phyloP scores from a whole-genome alignment of 1,140 invertebrate genomes.

The Musca vetustissima region DNA sequence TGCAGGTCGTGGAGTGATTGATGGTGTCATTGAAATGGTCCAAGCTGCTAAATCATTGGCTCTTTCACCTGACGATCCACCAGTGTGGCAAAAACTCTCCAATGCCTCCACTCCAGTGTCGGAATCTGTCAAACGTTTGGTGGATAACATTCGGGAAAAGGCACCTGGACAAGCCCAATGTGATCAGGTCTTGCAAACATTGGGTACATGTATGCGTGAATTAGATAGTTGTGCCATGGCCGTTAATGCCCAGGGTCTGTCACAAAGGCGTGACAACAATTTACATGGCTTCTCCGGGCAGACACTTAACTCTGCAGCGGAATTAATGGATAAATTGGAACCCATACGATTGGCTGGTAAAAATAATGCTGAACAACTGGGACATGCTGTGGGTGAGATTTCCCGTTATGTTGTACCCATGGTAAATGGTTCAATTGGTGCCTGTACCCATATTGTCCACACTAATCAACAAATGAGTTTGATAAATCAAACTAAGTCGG shows the following conservation, averaged over 20 bases:
- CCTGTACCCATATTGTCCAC: conserved; percentile 87
- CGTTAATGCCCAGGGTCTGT: conserved; percentile 81
- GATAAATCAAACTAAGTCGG: conserved; percentile 91
- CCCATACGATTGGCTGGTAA: conserved; percentile 80
- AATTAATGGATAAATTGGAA: conserved; percentile 79
- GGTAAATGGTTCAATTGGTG: conserved; percentile 78
- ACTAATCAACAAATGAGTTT: conserved; percentile 86
- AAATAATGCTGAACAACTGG: conserved; percentile 90
- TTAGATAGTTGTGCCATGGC: conserved; percentile 86
- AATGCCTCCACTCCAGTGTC: conserved; percentile 93
- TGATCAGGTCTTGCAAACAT: conserved; percentile 77
- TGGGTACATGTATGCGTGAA: conserved; percentile 75
- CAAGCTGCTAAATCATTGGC: conserved; percentile 87
- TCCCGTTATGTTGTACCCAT: conserved; percentile 79
- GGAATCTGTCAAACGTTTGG: conserved; percentile 92
- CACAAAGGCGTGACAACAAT: conserved; percentile 72
- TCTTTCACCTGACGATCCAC: conserved; percentile 85
- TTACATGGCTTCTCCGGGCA: conserved; percentile 81
- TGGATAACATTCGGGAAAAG: conserved; percentile 89
- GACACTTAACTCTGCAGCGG: conserved; percentile 71
- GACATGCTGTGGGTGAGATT: conserved; percentile 83
- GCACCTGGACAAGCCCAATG: conserved; percentile 95
- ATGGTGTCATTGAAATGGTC: conserved; percentile 70
- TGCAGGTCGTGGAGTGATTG: conserved; percentile 75
- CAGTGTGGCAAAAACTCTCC: conserved; percentile 91